A percentile compares a stretch with the other conserved stretches of the same genome.
Evolutionary conservation across 2,797 vertebrate species (phyloP).

Genomic region (Fistularia commersonii): DNA sequence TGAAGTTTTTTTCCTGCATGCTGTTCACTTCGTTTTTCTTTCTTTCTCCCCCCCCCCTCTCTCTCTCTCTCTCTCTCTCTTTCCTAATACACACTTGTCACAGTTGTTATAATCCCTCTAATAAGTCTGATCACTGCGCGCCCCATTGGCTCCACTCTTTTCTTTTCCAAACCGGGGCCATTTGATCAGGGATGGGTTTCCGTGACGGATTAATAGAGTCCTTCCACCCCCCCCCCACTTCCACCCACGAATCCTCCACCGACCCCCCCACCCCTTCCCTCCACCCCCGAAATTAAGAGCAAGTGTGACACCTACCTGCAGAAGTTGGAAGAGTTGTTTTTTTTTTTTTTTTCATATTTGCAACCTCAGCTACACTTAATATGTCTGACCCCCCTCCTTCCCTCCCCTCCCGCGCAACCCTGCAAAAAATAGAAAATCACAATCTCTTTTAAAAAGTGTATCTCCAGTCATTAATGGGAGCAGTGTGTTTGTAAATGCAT

Average conservation of each 20-base stretch:
- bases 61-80: background rate
- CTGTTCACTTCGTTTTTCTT: no score
- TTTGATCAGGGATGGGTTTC: conserved; percentile 60
- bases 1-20: no score
- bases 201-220: conserved; percentile 60
- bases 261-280: background rate
- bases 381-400: conserved; percentile 1
- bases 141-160: conserved; percentile 48
- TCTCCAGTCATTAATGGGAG: conserved; percentile 69
- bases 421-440: conserved; percentile 66
- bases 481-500: conserved; percentile 73
- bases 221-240: conserved; percentile 7
- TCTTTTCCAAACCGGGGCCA: conserved; percentile 52
- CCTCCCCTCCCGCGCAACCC: conserved; percentile 55
- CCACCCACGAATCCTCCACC: background rate
- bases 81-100: conserved; percentile 38
- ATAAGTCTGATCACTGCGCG: conserved; percentile 59
- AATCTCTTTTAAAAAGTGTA: conserved; percentile 7
- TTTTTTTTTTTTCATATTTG: conserved; percentile 9
- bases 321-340: conserved; percentile 80
- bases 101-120: conserved; percentile 57
- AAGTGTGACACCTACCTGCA: conserved; percentile 99
- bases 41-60: background rate
- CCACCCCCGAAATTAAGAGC: conserved; percentile 81
- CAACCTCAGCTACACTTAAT: conserved; percentile 22